phyloP scores from a whole-genome alignment of 2,797 vertebrate species.

The Bradypus variegatus region DNA sequence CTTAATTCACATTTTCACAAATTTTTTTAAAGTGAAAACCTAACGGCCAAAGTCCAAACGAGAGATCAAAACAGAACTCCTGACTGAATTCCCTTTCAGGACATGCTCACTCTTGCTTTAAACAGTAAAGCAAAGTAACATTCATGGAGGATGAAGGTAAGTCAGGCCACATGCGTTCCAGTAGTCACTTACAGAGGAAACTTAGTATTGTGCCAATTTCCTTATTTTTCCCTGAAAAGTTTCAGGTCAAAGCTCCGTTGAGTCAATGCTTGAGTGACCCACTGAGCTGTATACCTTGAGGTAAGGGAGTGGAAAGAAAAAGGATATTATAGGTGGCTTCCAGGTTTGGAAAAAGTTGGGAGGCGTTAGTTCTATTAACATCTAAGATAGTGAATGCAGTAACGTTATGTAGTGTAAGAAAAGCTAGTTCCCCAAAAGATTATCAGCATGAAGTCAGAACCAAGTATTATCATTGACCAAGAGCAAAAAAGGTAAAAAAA shows the following conservation, averaged over 20 bases:
- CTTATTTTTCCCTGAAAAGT: constrained; percentile 12
- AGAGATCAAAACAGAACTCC: constrained; percentile 47
- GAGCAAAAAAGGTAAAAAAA: background rate
- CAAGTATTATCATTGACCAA: background rate
- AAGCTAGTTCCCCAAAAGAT: background rate
- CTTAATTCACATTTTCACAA: constrained; percentile 30
- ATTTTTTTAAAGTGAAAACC: constrained; percentile 13
- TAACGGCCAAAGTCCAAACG: constrained; percentile 42
- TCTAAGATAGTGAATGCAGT: constrained; percentile 1
- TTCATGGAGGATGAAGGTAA: constrained; percentile 33
- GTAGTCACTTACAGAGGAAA: background rate
- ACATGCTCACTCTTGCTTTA: constrained; percentile 54
- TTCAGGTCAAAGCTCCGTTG: constrained; percentile 5
- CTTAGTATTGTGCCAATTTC: background rate
- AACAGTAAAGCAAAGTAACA: constrained; percentile 48
- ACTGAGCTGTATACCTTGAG: constrained; percentile 49
- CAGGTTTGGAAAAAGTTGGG: constrained; percentile 45
- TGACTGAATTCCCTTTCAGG: constrained; percentile 47
- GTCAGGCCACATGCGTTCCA: background rate
- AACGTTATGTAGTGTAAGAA: background rate
- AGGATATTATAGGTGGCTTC: constrained; percentile 49
- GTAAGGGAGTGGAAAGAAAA: constrained; percentile 35
- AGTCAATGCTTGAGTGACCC: constrained; percentile 38
- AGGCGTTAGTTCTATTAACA: constrained; percentile 33
- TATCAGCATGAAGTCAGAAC: constrained; percentile 4